Evolutionary conservation across 2,888 invertebrate genomes (phyloP), one percentile per base, ranked within the genome.

Genomic region (Julus scanicus): DNA sequence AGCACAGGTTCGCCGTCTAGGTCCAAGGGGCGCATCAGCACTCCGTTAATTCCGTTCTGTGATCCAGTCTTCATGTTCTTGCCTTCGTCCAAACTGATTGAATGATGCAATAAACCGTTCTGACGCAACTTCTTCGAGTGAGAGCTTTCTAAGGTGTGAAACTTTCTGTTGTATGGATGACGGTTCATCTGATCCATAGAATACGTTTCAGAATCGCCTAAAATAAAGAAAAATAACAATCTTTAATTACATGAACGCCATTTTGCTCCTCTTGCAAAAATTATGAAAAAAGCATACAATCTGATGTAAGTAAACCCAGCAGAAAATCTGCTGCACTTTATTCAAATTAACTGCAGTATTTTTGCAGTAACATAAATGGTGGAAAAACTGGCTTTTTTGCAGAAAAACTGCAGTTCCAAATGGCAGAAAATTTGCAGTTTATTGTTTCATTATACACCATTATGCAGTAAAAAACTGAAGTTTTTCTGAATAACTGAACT

Each of bases 161-260:
- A 88, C 49, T 88, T 88, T 86, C 83, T 88, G 44, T 39, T 40
- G 80, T 48, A 15, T 86, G 88, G 44, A 39, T 20, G 13, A 37
- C 37, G 53, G 86, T 37, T 86, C 71, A 88, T 40, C 48, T 86
- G 88, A 17, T 88, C 88, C 86, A 87, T 87, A 20, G 87, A 88
- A 49, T 88, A 88, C 37, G 87, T 88, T 37, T 88, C 86, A 80
- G 71, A 71, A 49, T 88, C 88, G 29, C 88, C 88, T 88, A 86
- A 87, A 86, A 85, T 37, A 1, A 44, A 20, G 40, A 88, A 48
- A n/a, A 29, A 83, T n/a, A 83, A 29, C 80, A 80, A 0, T 15
- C 80, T 29, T 80, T 80, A 3, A 83, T 83, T 83, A 83, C 17
- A 83, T 13, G n/a, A 20, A 11, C 53, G 53, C 53, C 15, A 53